A percentile compares a stretch with the other conserved stretches of the same genome.
These are phyloP conservation scores for Archocentrus centrarchus DNA, from an alignment of 2,113 vertebrate species.

Conservation along the genomic window DNA sequence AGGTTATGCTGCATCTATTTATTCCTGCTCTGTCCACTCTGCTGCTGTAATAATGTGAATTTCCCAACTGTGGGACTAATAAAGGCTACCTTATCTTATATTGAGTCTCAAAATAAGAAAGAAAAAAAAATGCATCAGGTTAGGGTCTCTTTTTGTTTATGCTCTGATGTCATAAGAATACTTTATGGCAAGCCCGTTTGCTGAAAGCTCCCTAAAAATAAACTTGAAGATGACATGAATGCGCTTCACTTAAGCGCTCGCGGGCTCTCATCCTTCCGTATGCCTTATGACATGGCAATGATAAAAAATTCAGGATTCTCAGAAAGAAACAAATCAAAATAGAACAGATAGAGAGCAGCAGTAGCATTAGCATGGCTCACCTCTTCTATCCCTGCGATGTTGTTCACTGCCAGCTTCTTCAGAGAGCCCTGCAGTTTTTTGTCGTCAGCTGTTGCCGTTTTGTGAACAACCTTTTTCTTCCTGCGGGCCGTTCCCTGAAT, in stretches of 20 bases:
- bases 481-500: slow-evolving; percentile 94
- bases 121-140: neutral
- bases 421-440: slow-evolving; percentile 98
- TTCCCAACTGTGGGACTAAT: too few species aligned
- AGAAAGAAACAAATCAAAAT: neutral
- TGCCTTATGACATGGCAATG: neutral
- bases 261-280: neutral
- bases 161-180: slow-evolving; percentile 9
- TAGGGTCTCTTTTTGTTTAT: neutral
- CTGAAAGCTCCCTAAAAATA: slow-evolving; percentile 48
- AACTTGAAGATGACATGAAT: neutral
- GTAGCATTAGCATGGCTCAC: slow-evolving; percentile 67
- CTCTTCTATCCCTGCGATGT: slow-evolving; percentile 99
- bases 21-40: too few species aligned
- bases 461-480: slow-evolving; percentile 99
- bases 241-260: neutral
- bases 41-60: too few species aligned
- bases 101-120: neutral
- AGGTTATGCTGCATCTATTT: too few species aligned
- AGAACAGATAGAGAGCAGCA: neutral
- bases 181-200: neutral
- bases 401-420: slow-evolving; percentile 98
- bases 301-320: slow-evolving; percentile 21
- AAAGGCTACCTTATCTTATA: neutral
- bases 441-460: slow-evolving; percentile 97